Evolutionary conservation across 1,140 invertebrate genomes (phyloP).

Genomic region (Rhagoletis zephyria): DNA sequence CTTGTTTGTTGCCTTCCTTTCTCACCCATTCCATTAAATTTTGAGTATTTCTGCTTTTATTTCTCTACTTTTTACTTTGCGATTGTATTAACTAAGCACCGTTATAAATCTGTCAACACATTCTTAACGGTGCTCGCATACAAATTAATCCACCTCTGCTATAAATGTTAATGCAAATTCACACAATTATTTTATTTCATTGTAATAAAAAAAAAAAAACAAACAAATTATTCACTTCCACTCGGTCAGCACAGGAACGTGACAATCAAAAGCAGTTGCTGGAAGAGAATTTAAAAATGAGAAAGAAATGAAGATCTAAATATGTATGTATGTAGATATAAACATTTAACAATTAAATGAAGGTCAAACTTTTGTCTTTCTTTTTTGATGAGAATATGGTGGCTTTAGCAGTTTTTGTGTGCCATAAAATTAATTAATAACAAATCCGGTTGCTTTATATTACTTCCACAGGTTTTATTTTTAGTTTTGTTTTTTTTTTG

Average conservation of each 20-base stretch:
- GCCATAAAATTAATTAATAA: neutral
- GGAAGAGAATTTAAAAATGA: neutral
- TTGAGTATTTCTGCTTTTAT: neutral
- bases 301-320: neutral
- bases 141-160: neutral
- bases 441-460: neutral
- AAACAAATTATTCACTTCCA: conserved; percentile 5
- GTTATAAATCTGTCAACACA: conserved; percentile 24
- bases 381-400: neutral
- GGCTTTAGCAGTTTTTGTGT: neutral
- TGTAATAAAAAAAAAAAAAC: neutral
- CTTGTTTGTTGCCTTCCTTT: no score
- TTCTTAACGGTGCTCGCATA: conserved; percentile 26
- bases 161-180: neutral
- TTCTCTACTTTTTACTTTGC: neutral
- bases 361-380: conserved; percentile 2
- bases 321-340: no score
- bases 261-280: neutral
- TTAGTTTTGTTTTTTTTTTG: neutral
- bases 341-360: conserved; percentile 3
- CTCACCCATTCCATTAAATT: no score
- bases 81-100: neutral
- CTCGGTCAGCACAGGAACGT: neutral
- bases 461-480: neutral
- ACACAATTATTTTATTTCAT: neutral